Evolutionary conservation across 2,797 vertebrate species (phyloP), one percentile per base, ranked within the genome.

Genomic region (Spizella passerina): DNA sequence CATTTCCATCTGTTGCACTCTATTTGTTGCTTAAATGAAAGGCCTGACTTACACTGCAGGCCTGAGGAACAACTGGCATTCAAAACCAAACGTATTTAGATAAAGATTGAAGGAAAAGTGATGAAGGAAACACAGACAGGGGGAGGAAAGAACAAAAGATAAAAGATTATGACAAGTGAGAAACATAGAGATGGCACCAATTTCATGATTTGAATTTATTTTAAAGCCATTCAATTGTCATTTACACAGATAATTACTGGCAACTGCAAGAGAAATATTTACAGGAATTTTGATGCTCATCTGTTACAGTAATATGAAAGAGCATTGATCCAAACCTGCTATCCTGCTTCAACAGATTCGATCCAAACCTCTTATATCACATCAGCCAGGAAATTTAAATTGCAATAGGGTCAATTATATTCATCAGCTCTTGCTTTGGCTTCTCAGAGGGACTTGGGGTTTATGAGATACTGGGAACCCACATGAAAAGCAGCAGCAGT

Each of bases 261-360:
- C 69, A 96, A 71, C 36, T 57, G 36, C 20, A 47, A 1, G 5
- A 90, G 64, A 95, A 90, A 91, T 80, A 86, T 92, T 95, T 96
- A 95, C 78, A 65, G 83, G 90, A 88, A 94, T 86, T 92, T 93
- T 87, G 60, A 85, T 95, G 43, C 38, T 93, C 65, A 64, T 55
- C 57, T 87, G 24, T 94, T 92, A 87, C 78, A 89, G 78, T 87
- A 92, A 87, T 85, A 88, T 82, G 47, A 89, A 94, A 79, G 20
- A 93, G 9, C 90, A 95, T 95, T 93, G 86, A 96, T 96, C 81
- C 88, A 92, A 88, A 94, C 56, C 61, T 65, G 27, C 53, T 92
- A 34, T 56, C 83, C 56, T 70, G 56, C 71, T 86, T 84, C 90
- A 82, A 32, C 41, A 88, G 29, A 63, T 96, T 94, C 3, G 7